Base-by-base conservation (phyloP, 2,113 vertebrate genomes). In the Microtus oregoni region DNA sequence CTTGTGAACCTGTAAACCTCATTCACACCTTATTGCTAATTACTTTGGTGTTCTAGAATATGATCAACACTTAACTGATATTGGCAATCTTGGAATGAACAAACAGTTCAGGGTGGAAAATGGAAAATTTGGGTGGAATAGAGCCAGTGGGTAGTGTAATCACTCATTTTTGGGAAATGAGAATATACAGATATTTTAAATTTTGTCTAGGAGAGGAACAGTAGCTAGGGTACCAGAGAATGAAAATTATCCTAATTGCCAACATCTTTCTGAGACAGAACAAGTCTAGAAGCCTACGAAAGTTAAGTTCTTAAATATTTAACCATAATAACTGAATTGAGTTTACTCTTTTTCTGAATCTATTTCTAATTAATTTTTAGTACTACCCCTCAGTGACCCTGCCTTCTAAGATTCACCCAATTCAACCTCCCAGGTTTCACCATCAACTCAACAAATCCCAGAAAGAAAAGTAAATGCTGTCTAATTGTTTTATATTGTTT, bases 1-100 rank as follows among this genome's bases (percentile, higher is more conserved):
- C 93, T 96, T 89, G 88, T 92, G 90, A 98, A 96, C 92, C 81
- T 67, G 95, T 96, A 97, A 97, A 96, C 95, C 77, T 96, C 96
- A 65, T 95, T 98, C 96, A 97, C 97, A 98, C 94, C 95, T 97
- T 97, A 97, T 91, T 97, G 95, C 89, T 98, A 97, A 97, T 97
- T 95, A 96, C 73, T 91, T 79, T 92, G 91, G 93, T 97, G 86
- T 96, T 96, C 86, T 97, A 97, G 96, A 95, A 97, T 95, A 50
- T 95, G 96, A 98, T 97, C 96, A 97, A 94, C 97, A 97, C 96
- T 97, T 97, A 97, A 94, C 95, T 95, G 95, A 95, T 98, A 96
- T 97, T 95, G 97, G 91, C 86, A 97, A 96, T 96, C 68, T 68
- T 81, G 86, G 94, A 95, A 96, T 86, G 92, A 96, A 97, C 92